Base-by-base conservation (phyloP, 1,140 invertebrate species). In the Trinorchestia longiramus region DNA sequence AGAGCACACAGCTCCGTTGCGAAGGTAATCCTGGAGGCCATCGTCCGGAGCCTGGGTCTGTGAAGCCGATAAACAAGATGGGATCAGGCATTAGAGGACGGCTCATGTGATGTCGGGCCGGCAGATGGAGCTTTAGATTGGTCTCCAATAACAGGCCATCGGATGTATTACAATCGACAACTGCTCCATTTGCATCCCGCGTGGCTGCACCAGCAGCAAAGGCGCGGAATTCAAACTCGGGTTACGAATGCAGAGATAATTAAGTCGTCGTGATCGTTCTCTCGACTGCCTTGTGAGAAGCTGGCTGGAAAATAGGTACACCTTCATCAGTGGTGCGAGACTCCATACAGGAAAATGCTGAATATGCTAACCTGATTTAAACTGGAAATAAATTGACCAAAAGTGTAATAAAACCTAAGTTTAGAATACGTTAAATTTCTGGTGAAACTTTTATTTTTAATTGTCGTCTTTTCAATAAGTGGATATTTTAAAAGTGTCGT, bases 81-180 rank as follows among this genome's bases (percentile, higher is more conserved):
- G 43, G 88, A 90, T 90, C 88, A 90, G 88, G 88, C 88, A 90
- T 90, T 90, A 90, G 88, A 90, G 88, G 88, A 90, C n/a, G 88
- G 88, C 88, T 90, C 88, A 90, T 90, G 88, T 90, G 88, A 90
- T 90, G 88, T 43, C 88, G 41, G 88, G 41, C 43, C 88, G 88
- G 41, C 88, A 90, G 88, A 90, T 90, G 88, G 88, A 90, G 88
- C 88, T 90, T 43, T 90, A 90, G 88, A 90, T 90, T 90, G 88
- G 41, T 42, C 88, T 90, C 88, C 88, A 90, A 90, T 90, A 90
- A 90, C 88, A 90, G 88, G 43, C 41, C 88, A 90, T 43, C n/a
- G 88, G 88, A 90, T 90, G 88, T 90, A 90, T 90, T 90, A 90
- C 88, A 90, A 90, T 90, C 88, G 88, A 90, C 88, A 90, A 90